phyloP scores from a whole-genome alignment of 2,888 invertebrate species.

The Orthosia incerta region DNA sequence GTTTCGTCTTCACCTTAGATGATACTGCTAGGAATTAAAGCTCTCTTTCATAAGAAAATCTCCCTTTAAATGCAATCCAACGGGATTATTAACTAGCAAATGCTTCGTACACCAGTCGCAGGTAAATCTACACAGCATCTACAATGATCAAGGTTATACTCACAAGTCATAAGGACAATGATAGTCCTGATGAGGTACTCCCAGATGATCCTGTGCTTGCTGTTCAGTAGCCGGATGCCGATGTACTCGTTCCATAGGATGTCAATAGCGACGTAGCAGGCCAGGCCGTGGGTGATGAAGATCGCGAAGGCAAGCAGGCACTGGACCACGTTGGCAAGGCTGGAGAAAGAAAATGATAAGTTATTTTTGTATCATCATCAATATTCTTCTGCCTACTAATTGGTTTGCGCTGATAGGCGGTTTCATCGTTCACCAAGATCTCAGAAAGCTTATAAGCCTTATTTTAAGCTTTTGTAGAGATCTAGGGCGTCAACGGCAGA shows the following conservation, averaged over 20 bases:
- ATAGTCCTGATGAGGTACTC: conserved; percentile 95
- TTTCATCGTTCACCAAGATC: not conserved
- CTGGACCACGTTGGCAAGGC: conserved; percentile 94
- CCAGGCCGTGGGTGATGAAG: conserved; percentile 97
- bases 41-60: not conserved
- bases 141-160: conserved; percentile 83
- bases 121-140: too few relatives aligned
- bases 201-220: conserved; percentile 92
- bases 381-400: not conserved
- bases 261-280: conserved; percentile 98
- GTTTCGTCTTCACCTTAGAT: not conserved
- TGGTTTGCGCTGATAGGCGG: too few relatives aligned
- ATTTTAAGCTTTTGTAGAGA: not conserved
- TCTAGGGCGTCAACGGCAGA: not conserved
- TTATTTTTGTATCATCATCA: not conserved
- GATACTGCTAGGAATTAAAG: not conserved
- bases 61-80: too few relatives aligned
- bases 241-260: conserved; percentile 96
- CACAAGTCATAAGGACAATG: conserved; percentile 96
- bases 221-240: conserved; percentile 91
- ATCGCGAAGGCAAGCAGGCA: conserved; percentile 95
- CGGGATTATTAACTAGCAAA: too few relatives aligned
- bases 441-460: not conserved
- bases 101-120: too few relatives aligned
- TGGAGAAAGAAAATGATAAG: conserved; percentile 71